Percentiles rank a stretch among this genome's conserved stretches.
Evolutionary conservation across 2,888 invertebrate genomes (phyloP).

Genomic region (Clanis bilineata): DNA sequence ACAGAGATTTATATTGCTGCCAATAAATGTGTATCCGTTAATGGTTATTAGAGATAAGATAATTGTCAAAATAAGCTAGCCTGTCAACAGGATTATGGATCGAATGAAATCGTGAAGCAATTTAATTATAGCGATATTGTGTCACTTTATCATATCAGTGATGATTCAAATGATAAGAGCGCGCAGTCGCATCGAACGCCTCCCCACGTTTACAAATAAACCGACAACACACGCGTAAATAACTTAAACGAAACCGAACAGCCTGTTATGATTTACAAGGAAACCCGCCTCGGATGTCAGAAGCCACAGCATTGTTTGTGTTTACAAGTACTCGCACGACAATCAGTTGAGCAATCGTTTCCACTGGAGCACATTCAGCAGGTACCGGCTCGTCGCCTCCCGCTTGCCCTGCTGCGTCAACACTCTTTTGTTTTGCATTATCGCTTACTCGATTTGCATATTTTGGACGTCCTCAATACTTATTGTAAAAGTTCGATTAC

Average conservation of each 20-base stretch:
- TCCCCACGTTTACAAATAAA: slow-evolving; percentile 41
- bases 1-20: background rate
- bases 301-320: slow-evolving; percentile 60
- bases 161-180: slow-evolving; percentile 40
- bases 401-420: slow-evolving; percentile 47
- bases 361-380: slow-evolving; percentile 61
- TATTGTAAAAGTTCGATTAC: slow-evolving; percentile 35
- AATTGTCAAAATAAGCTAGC: background rate
- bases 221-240: slow-evolving; percentile 54
- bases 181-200: slow-evolving; percentile 32
- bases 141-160: slow-evolving; percentile 23
- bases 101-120: slow-evolving; percentile 30
- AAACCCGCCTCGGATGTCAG: slow-evolving; percentile 56
- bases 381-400: slow-evolving; percentile 44
- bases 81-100: slow-evolving; percentile 26
- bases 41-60: background rate
- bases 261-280: slow-evolving; percentile 47
- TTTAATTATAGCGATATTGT: slow-evolving; percentile 27
- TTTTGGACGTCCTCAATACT: slow-evolving; percentile 48
- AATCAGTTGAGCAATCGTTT: slow-evolving; percentile 70
- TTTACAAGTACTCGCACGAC: slow-evolving; percentile 57
- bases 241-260: slow-evolving; percentile 52
- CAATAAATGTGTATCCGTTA: background rate
- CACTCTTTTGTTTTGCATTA: slow-evolving; percentile 51
- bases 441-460: slow-evolving; percentile 50